Conservation (phyloP, 2,797 vertebrate genomes). For the Molossus molossus region DNA sequence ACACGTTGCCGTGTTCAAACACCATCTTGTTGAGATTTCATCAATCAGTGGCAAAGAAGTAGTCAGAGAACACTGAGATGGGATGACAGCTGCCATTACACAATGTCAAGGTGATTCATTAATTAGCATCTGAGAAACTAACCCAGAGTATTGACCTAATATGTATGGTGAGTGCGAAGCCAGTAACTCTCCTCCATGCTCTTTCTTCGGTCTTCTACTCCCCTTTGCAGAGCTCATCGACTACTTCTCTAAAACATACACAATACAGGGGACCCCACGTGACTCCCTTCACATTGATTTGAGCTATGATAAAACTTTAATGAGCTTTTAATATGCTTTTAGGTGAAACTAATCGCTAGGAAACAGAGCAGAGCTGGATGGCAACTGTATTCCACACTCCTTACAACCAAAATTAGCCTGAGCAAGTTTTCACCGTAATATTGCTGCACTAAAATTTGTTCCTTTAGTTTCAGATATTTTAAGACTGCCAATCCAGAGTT, state of each 20-base stretch:
- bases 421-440: background rate
- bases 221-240: slow-evolving; percentile 28
- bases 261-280: background rate
- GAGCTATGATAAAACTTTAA: background rate
- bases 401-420: background rate
- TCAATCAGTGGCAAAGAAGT: background rate
- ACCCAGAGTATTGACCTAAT: background rate
- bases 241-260: slow-evolving; percentile 18
- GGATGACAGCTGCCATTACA: background rate
- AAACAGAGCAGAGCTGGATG: background rate
- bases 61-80: background rate
- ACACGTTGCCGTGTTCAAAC: background rate
- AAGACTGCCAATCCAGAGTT: slow-evolving; percentile 13
- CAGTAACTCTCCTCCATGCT: background rate
- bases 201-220: slow-evolving; percentile 5
- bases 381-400: background rate
- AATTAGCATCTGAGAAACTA: background rate
- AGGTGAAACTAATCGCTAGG: slow-evolving; percentile 24
- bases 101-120: background rate
- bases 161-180: background rate
- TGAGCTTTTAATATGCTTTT: slow-evolving; percentile 32
- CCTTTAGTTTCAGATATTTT: background rate
- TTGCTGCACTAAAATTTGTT: background rate
- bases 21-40: slow-evolving; percentile 59
- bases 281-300: background rate